Evolutionary conservation across 1,140 invertebrate species (phyloP).

Genomic region (Spodoptera frugiperda): DNA sequence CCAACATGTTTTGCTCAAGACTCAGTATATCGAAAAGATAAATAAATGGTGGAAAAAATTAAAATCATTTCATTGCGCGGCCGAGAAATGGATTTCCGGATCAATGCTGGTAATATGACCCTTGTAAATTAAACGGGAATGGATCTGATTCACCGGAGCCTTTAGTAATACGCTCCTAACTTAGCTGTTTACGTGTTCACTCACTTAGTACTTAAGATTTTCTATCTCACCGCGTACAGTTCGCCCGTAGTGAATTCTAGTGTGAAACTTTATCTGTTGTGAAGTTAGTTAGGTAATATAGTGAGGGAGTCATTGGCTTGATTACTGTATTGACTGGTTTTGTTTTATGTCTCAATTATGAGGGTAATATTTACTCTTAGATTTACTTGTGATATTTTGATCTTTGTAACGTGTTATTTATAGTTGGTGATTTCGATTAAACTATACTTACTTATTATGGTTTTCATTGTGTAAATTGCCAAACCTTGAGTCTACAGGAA

Average conservation of each 20-base stretch:
- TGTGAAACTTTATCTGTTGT: constrained; percentile 41
- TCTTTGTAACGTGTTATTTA: too few relatives aligned
- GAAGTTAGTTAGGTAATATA: constrained; percentile 23
- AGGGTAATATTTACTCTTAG: not conserved
- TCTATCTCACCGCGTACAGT: constrained; percentile 36
- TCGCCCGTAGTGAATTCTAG: constrained; percentile 29
- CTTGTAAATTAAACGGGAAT: constrained; percentile 52
- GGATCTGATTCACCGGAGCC: constrained; percentile 9
- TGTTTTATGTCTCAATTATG: too few relatives aligned
- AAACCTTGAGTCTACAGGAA: too few relatives aligned
- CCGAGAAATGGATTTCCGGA: constrained; percentile 59
- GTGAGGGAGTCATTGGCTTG: not conserved
- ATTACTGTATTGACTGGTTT: not conserved
- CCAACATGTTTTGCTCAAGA: not conserved
- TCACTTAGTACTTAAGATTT: constrained; percentile 44
- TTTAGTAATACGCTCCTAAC: constrained; percentile 21
- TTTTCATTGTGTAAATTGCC: too few relatives aligned
- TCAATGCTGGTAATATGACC: constrained; percentile 54
- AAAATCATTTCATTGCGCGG: constrained; percentile 57
- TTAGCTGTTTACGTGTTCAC: constrained; percentile 42
- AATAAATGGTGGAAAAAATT: constrained; percentile 57
- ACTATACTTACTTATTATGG: too few relatives aligned
- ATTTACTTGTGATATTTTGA: not conserved
- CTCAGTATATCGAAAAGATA: constrained; percentile 36
- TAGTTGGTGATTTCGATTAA: too few relatives aligned